A percentile compares a stretch with the other conserved stretches of the same genome.
These are phyloP conservation scores for Adelosebastes latens DNA, from an alignment of 2,797 vertebrate genomes.

Conservation along the genomic window DNA sequence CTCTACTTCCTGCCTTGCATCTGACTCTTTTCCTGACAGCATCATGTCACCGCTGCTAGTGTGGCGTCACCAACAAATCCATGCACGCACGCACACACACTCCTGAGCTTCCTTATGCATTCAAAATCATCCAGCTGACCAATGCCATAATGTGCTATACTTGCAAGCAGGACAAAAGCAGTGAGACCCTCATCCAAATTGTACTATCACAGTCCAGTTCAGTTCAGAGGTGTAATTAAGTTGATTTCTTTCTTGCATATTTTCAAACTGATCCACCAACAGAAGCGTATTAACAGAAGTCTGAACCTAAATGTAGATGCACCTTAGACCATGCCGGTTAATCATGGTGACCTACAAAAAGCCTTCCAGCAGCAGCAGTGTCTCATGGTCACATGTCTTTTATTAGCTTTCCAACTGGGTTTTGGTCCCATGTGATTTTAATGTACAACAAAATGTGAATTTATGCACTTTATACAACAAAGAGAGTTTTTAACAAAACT, in stretches of 20 bases:
- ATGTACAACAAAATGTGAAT: background rate
- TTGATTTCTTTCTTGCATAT: background rate
- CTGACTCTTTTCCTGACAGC: background rate
- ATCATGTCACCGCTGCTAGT: background rate
- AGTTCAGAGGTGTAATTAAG: background rate
- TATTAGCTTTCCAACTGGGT: background rate
- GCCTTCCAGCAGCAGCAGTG: background rate
- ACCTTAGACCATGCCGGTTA: background rate
- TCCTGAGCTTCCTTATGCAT: background rate
- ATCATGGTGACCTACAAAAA: background rate
- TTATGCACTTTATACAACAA: background rate
- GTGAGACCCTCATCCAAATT: background rate
- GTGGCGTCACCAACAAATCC: background rate
- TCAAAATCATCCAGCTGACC: background rate
- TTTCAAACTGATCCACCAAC: background rate
- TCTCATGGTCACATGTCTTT: background rate
- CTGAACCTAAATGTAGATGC: background rate
- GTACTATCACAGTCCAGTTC: background rate
- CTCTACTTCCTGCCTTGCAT: background rate
- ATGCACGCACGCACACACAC: background rate
- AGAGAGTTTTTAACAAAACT: background rate
- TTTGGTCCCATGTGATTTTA: background rate
- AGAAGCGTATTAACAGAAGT: background rate
- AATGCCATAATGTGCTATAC: background rate
- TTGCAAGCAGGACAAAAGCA: background rate